Evolutionary conservation across 2,113 vertebrate genomes (phyloP).

Genomic region (Chrysemys picta): DNA sequence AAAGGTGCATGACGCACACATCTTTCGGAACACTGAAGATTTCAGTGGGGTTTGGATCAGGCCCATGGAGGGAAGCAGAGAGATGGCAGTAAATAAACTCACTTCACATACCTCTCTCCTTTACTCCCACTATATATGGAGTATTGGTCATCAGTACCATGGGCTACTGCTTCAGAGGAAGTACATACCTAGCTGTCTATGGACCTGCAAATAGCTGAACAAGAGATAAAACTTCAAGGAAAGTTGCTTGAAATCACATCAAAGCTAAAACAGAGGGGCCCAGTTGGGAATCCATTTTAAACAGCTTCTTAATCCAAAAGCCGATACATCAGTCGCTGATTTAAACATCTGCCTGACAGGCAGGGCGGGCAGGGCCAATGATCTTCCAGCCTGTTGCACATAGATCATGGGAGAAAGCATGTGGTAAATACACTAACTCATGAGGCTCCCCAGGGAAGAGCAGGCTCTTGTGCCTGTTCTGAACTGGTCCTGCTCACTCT

Average conservation of each 20-base stretch:
- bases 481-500: neutral
- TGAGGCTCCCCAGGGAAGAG: neutral
- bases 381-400: neutral
- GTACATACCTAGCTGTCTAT: neutral
- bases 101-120: neutral
- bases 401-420: neutral
- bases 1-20: too few relatives aligned
- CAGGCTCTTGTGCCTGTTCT: neutral
- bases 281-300: neutral
- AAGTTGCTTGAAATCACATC: neutral
- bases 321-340: neutral
- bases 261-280: neutral
- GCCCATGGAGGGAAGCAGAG: neutral
- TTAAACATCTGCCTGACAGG: constrained; percentile 40
- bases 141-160: neutral
- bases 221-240: constrained; percentile 12
- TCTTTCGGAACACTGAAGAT: neutral
- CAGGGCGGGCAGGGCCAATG: neutral
- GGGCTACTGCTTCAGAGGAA: neutral
- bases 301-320: constrained; percentile 32
- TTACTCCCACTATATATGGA: neutral
- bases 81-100: neutral
- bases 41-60: neutral
- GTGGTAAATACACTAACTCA: neutral
- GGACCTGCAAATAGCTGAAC: neutral